Conservation (phyloP, 2,797 vertebrate genomes). For the Rhyacichthys aspro region DNA sequence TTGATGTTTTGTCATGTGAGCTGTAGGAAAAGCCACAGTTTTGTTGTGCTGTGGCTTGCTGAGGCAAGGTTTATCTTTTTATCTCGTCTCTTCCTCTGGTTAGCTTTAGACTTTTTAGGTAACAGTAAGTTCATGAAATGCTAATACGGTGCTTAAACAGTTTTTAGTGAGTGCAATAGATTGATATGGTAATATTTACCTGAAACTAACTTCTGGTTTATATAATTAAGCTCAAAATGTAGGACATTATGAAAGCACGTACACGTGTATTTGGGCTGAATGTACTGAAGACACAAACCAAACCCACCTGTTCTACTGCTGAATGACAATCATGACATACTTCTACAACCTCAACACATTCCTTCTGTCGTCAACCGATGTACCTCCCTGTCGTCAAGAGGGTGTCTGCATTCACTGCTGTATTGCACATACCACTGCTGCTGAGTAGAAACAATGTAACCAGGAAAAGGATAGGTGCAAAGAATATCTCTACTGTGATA, state of each 20-base stretch:
- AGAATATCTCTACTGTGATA: constrained; percentile 41
- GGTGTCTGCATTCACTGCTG: constrained; percentile 41
- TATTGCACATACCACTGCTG: constrained; percentile 43
- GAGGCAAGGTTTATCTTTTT: constrained; percentile 15
- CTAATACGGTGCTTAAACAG: constrained; percentile 14
- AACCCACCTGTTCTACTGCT: constrained; percentile 48
- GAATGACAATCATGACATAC: constrained; percentile 69
- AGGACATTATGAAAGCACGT: constrained; percentile 6
- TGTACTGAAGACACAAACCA: constrained; percentile 39
- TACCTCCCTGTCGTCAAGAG: constrained; percentile 46
- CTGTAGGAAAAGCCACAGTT: constrained; percentile 11
- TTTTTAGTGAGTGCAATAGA: constrained; percentile 53
- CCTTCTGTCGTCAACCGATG: constrained; percentile 36
- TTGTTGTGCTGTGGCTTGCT: constrained; percentile 16
- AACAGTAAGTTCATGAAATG: constrained; percentile 11
- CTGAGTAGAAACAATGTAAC: constrained; percentile 47
- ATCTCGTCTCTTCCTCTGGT: neutral
- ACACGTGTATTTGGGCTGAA: constrained; percentile 48
- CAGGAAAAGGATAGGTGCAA: constrained; percentile 23
- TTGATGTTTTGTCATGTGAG: constrained; percentile 30
- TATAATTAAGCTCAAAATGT: constrained; percentile 25
- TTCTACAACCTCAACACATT: constrained; percentile 44
- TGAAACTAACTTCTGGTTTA: constrained; percentile 19
- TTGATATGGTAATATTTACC: constrained; percentile 3
- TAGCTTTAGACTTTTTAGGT: constrained; percentile 8